Percentiles rank a stretch among this genome's conserved stretches.
Evolutionary conservation across 2,113 vertebrate genomes (phyloP).

Genomic region (Brachypteracias leptosomus): DNA sequence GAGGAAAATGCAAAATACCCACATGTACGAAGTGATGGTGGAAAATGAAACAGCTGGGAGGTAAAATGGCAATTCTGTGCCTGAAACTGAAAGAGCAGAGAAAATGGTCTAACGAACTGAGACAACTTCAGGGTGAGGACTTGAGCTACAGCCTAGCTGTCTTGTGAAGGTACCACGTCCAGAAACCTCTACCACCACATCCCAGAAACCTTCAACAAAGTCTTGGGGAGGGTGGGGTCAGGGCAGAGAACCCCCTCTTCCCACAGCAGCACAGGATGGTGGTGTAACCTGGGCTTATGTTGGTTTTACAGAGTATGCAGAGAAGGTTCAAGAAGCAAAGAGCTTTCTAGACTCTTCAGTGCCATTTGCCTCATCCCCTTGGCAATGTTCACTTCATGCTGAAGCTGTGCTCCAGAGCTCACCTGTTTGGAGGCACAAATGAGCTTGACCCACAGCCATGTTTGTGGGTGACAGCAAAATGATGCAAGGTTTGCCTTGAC

Average conservation of each 20-base stretch:
- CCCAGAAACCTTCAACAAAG: neutral
- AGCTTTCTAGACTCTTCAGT: neutral
- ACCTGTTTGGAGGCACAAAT: neutral
- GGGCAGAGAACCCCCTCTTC: neutral
- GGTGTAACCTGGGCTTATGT: neutral
- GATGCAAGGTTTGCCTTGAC: neutral
- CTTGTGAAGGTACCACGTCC: neutral
- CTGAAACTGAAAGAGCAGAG: neutral
- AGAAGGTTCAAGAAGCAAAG: neutral
- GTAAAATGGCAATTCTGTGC: neutral
- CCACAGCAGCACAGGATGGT: neutral
- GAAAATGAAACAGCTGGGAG: neutral
- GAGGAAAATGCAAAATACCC: conserved; percentile 31
- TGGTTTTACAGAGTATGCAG: neutral
- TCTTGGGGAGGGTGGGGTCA: neutral
- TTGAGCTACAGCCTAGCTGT: neutral
- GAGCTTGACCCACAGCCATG: neutral
- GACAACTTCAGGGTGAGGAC: neutral
- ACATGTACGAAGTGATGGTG: neutral
- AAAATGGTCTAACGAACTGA: neutral
- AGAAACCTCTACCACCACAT: neutral
- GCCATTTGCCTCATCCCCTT: neutral
- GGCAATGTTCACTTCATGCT: neutral
- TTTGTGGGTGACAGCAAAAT: neutral
- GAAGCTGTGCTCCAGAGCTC: neutral